Evolutionary conservation across 2,888 invertebrate genomes (phyloP).

Genomic region (Tridacna crocea): DNA sequence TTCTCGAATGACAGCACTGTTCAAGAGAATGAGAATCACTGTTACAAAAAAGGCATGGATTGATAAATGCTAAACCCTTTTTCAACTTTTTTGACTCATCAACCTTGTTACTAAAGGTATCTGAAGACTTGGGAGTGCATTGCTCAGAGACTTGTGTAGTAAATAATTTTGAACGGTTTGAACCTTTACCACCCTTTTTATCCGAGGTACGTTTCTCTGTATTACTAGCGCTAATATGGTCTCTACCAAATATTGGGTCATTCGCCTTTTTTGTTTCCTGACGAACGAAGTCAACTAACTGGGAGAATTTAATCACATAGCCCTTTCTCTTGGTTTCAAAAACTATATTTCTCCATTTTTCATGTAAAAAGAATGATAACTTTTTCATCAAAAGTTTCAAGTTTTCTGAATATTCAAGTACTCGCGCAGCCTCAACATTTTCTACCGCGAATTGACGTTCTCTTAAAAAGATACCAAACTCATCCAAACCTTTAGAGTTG

Average conservation of each 20-base stretch:
- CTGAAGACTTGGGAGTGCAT: background rate
- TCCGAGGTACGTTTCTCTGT: background rate
- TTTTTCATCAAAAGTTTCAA: background rate
- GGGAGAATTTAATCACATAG: background rate
- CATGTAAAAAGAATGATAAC: background rate
- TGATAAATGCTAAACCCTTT: background rate
- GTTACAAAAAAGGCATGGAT: slow-evolving; percentile 4
- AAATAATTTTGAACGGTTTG: background rate
- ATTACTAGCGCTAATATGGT: background rate
- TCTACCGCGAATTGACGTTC: slow-evolving; percentile 8
- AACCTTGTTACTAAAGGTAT: background rate
- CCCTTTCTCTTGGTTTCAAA: background rate
- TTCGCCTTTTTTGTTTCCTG: background rate
- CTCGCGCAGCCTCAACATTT: background rate
- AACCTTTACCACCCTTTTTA: background rate
- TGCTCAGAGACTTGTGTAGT: too few relatives aligned
- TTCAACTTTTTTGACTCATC: background rate
- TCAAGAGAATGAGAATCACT: background rate
- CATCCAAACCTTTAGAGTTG: background rate
- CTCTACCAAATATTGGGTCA: background rate
- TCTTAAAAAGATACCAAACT: background rate
- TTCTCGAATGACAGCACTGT: background rate
- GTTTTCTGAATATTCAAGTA: slow-evolving; percentile 8
- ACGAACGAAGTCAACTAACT: background rate
- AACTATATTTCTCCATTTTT: slow-evolving; percentile 7